Percentiles rank a stretch among this genome's conserved stretches.
Conservation (phyloP, 2,888 invertebrate species). For the Tipula helvola region DNA sequence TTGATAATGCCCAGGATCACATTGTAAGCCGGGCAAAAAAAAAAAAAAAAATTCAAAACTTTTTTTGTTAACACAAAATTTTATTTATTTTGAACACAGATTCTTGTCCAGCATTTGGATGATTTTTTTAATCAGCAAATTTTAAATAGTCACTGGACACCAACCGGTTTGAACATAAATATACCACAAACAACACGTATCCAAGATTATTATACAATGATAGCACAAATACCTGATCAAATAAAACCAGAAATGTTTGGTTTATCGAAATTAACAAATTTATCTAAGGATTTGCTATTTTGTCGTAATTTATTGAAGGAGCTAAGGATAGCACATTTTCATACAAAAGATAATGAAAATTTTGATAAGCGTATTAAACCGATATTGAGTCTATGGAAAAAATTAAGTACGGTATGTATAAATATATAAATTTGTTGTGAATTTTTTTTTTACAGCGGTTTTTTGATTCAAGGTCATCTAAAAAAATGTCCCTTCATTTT, state of each 20-base stretch:
- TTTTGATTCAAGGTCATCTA: too few species aligned
- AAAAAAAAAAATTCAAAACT: slow-evolving; percentile 40
- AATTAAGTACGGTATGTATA: slow-evolving; percentile 40
- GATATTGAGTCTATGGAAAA: slow-evolving; percentile 72
- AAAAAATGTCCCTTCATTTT: too few species aligned
- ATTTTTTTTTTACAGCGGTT: too few species aligned
- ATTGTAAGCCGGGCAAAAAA: slow-evolving; percentile 11
- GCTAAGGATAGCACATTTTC: slow-evolving; percentile 21
- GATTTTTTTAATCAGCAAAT: slow-evolving; percentile 46
- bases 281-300: slow-evolving; percentile 27
- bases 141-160: slow-evolving; percentile 45
- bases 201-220: slow-evolving; percentile 29
- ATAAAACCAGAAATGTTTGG: slow-evolving; percentile 31
- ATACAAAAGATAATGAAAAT: slow-evolving; percentile 28
- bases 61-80: neutral
- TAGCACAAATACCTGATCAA: slow-evolving; percentile 28
- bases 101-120: slow-evolving; percentile 43
- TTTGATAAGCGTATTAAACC: slow-evolving; percentile 54
- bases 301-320: slow-evolving; percentile 27
- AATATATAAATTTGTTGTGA: too few species aligned
- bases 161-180: slow-evolving; percentile 36
- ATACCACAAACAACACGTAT: slow-evolving; percentile 29
- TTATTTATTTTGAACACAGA: slow-evolving; percentile 5
- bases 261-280: slow-evolving; percentile 29
- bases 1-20: slow-evolving; percentile 64